These are phyloP conservation scores for Dendroctonus ponderosae DNA, from an alignment of 1,140 invertebrate genomes.

Conservation along the genomic window DNA sequence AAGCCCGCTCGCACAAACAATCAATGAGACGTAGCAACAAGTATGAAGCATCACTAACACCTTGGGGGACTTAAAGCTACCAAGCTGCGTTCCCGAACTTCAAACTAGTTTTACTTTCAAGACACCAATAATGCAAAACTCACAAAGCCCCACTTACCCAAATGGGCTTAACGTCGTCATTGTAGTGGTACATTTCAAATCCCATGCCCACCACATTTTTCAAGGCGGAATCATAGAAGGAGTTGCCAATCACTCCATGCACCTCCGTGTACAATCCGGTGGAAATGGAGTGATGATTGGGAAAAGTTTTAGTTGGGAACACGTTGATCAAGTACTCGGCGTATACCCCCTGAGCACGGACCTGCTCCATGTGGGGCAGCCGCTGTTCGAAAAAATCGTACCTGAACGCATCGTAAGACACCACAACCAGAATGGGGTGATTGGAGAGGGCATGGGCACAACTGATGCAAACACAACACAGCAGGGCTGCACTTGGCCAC, in stretches of 20 bases:
- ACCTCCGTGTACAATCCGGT: slow-evolving; percentile 73
- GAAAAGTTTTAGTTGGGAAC: slow-evolving; percentile 76
- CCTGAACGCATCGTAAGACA: slow-evolving; percentile 72
- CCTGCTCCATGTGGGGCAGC: slow-evolving; percentile 57
- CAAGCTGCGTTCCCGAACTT: too few species aligned
- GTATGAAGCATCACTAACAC: too few species aligned
- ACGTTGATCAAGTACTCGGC: slow-evolving; percentile 65
- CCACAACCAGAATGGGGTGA: slow-evolving; percentile 59
- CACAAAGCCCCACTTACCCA: slow-evolving; percentile 54
- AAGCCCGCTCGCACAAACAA: too few species aligned
- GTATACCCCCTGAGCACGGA: slow-evolving; percentile 59
- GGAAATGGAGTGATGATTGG: slow-evolving; percentile 76
- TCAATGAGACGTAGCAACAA: too few species aligned
- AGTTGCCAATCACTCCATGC: slow-evolving; percentile 72
- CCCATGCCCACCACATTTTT: slow-evolving; percentile 53
- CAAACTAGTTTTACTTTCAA: too few species aligned
- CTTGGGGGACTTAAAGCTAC: too few species aligned
- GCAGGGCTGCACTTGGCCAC: too few species aligned
- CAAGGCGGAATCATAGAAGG: slow-evolving; percentile 60
- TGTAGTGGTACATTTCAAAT: slow-evolving; percentile 56
- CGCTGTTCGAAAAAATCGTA: slow-evolving; percentile 65
- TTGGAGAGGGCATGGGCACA: slow-evolving; percentile 41
- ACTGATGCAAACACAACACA: too few species aligned
- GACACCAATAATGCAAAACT: too few species aligned
- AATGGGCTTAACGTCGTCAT: slow-evolving; percentile 57